Evolutionary conservation across 2,113 vertebrate genomes (phyloP).

Genomic region (Callocephalon fimbriatum): DNA sequence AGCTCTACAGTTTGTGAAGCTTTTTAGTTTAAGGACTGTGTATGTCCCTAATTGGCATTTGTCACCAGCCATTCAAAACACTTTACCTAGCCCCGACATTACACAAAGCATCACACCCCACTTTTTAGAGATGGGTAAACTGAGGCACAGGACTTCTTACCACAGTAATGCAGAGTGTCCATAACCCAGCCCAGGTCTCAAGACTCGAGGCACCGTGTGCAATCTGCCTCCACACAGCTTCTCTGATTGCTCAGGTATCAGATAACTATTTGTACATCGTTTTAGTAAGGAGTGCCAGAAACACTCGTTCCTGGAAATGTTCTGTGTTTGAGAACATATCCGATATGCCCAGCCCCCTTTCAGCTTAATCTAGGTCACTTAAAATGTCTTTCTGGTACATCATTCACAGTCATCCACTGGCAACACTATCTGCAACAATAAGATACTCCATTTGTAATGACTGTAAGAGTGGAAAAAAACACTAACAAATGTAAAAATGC

Average conservation of each 20-base stretch:
- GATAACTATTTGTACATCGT: neutral
- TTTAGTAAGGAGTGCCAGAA: neutral
- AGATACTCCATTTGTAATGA: neutral
- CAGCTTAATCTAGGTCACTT: neutral
- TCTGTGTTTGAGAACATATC: neutral
- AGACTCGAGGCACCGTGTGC: neutral
- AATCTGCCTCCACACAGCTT: neutral
- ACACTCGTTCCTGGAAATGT: neutral
- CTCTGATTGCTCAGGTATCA: neutral
- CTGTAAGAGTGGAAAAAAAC: neutral
- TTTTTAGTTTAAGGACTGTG: neutral
- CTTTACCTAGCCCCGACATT: neutral
- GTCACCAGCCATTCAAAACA: neutral
- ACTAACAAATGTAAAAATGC: neutral
- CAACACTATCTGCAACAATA: neutral
- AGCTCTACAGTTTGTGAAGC: neutral
- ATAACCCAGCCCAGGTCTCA: neutral
- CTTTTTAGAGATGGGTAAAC: neutral
- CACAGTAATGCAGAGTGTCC: fast-evolving
- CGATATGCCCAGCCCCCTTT: neutral
- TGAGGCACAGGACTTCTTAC: neutral
- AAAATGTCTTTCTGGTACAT: neutral
- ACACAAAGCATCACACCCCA: neutral
- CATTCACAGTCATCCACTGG: neutral
- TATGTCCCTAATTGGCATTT: neutral